Evolutionary conservation across 2,797 vertebrate genomes (phyloP), one percentile per base, ranked within the genome.

Genomic region (Clarias platycephalus): DNA sequence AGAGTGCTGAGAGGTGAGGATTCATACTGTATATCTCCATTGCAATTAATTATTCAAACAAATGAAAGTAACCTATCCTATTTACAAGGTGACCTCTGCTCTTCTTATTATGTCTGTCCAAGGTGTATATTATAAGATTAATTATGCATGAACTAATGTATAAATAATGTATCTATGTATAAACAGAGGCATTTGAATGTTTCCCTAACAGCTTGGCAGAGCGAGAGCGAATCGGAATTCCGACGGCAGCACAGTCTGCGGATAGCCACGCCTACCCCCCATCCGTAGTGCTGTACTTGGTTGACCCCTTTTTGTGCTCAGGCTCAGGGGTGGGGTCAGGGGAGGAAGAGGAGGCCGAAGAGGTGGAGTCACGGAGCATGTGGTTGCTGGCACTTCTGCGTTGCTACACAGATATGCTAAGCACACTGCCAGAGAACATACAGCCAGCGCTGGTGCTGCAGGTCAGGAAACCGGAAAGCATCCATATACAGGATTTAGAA

Each of bases 351-450:
- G 94, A 94, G 22, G 97, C 97, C 5, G 96, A 97, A 1, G 97
- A 98, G 77, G 94, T 96, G 49, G 95, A 96, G 83, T 93, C 94
- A 0, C 93, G 95, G 49, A 98, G 96, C 90, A 95, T 97, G 49
- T 99, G 98, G 97, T 93, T 98, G 16, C 91, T 99, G n/a, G 97
- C 97, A 75, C 92, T 99, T 83, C 95, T 99, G 89, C 96, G 97
- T 88, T 99, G 97, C 93, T 99, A 97, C 93, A 97, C 97, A 2
- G 97, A 98, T 90, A 97, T 99, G 97, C 88, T 98, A 67, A 96
- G 96, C 86, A 94, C 93, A 81, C 93, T 99, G 88, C 97, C 98
- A 8, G 97, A 99, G 91, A 94, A 91, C 24, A 95, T 97, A 92
- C 96, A 96, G 91, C 95, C 95, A 80, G 96, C 97, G 76, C 95